Evolutionary conservation across 1,140 invertebrate species (phyloP), one percentile per base, ranked within the genome.

Genomic region (Aplysia californica): DNA sequence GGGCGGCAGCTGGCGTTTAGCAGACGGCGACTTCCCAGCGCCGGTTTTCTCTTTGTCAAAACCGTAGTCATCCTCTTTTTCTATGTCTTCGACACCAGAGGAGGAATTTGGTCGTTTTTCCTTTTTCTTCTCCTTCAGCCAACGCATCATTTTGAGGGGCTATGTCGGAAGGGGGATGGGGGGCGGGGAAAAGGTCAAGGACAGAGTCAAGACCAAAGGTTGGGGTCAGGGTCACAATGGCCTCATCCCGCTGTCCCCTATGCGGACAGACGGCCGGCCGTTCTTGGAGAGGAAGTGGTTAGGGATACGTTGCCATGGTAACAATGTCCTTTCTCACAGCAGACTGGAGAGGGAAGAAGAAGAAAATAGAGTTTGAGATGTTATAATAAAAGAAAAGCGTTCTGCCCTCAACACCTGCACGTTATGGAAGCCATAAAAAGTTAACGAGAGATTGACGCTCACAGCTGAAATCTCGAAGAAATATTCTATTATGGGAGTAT

Each of bases 61-160:
- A 0, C 83, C 83, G 61, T 84, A 84, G 61, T 84, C 83, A 29
- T 79, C 79, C 0, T 76, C 75, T 1, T 72, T 68, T n/a, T 50
- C 74, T n/a, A n/a, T n/a, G n/a, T 75, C 69, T 2, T 75, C 76
- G 31, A 65, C 77, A 0, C 74, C 56, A 15, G 41, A 36, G 4
- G 67, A 21, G 26, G 50, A 61, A 59, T 31, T 65, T 26, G 44
- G 38, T n/a, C 26, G 38, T 50, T 76, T 80, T 59, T 79, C 76
- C 36, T 58, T 69, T 58, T 78, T 77, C 39, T 79, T 76, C 55
- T 81, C 83, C 50, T 81, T 84, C 64, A 84, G 75, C 83, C 83
- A 84, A 56, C 81, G 79, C 39, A 84, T 79, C 83, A 84, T 84
- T 18, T 64, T 75, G 73, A 31, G 33, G 58, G n/a, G 74, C 39